Evolutionary conservation across 2,113 vertebrate genomes (phyloP).

Genomic region (Seriola aureovittata): DNA sequence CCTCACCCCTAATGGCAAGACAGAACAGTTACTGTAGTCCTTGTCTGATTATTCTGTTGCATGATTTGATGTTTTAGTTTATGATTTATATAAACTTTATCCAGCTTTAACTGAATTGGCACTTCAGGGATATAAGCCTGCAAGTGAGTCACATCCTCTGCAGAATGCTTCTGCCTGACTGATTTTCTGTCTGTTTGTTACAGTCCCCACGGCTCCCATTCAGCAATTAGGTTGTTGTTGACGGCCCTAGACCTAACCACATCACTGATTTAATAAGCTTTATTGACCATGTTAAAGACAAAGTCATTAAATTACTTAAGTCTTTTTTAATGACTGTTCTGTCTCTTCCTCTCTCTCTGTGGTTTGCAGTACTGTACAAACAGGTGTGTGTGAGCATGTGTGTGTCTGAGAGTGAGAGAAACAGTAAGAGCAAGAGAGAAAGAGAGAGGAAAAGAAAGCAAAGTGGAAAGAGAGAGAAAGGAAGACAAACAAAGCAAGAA

Average conservation of each 20-base stretch:
- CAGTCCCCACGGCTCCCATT: slow-evolving; percentile 13
- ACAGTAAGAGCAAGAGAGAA: background rate
- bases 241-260: slow-evolving; percentile 42
- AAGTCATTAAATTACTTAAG: slow-evolving; percentile 46
- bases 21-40: background rate
- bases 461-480: background rate
- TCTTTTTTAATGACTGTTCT: slow-evolving; percentile 32
- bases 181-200: slow-evolving; percentile 31
- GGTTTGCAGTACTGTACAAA: background rate
- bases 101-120: background rate
- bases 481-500: background rate
- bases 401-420: background rate
- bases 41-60: background rate
- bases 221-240: slow-evolving; percentile 45
- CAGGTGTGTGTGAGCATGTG: slow-evolving; percentile 1
- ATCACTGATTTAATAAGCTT: slow-evolving; percentile 50
- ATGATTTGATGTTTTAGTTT: background rate
- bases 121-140: background rate
- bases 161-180: background rate
- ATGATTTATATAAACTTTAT: too few relatives aligned
- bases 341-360: background rate
- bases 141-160: slow-evolving; percentile 8
- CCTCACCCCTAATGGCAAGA: background rate
- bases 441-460: background rate
- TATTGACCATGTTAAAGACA: slow-evolving; percentile 37